Evolutionary conservation across 2,113 vertebrate genomes (phyloP), one percentile per base, ranked within the genome.

Genomic region (Chitala chitala): DNA sequence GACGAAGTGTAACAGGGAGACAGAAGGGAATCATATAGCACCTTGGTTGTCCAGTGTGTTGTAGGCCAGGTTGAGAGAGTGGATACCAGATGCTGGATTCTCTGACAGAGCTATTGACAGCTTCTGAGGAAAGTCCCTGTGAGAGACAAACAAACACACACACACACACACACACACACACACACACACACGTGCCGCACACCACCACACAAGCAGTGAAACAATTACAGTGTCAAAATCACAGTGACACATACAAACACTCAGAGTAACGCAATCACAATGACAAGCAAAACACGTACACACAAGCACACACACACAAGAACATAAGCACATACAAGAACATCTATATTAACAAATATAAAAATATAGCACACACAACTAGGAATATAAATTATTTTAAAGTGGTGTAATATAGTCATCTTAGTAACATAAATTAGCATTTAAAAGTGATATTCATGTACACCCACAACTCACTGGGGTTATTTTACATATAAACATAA

Each of bases 21-120:
- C 40, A n/a, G 72, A 61, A 77, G 51, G 40, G n/a, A n/a, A n/a
- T n/a, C n/a, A 42, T 24, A 55, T 26, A 5, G 10, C 88, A 96
- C 94, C 93, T 91, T 94, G 93, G 90, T 94, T 94, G 82, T 96
- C 94, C 70, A 96, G 86, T 0, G 93, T 91, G 87, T 96, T 95
- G 84, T 93, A 91, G 77, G 94, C 91, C 83, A 96, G 88, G 87
- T 90, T 94, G 82, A 96, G 90, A 31, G 91, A 91, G 82, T 94
- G 93, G 75, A 96, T 91, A 76, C 91, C 90, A 13, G 93, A 93
- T 80, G 87, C 89, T 8, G 92, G 90, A 81, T 95, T 95, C 86
- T 95, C 93, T 2, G 91, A 89, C 82, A 96, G 85, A 0, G 94
- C 93, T 1, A 89, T 85, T 50, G 93, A 90, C 89, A 96, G 90